Evolutionary conservation across 2,113 vertebrate genomes (phyloP).

Genomic region (Pteropus alecto): DNA sequence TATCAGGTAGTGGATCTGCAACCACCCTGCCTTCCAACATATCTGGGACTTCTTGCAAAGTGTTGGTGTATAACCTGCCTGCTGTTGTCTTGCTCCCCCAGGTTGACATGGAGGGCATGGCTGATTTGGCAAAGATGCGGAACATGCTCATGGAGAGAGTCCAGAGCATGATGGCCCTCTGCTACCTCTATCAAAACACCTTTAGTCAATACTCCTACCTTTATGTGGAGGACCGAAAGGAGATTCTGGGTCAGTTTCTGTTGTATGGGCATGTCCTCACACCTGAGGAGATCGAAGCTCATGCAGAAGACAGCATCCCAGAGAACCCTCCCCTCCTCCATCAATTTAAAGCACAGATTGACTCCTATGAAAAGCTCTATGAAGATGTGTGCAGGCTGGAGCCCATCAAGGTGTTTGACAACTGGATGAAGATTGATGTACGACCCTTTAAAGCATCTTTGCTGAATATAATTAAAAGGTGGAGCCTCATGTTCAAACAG

Average conservation of each 20-base stretch:
- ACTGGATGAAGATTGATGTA: conserved; percentile 91
- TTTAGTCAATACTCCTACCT: conserved; percentile 89
- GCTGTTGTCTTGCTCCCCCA: conserved; percentile 57
- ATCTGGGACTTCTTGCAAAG: fast-evolving
- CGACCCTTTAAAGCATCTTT: conserved; percentile 88
- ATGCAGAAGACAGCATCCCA: conserved; percentile 75
- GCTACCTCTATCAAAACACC: conserved; percentile 80
- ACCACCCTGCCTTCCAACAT: fast-evolving
- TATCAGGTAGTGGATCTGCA: conserved; percentile 88
- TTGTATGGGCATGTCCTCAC: conserved; percentile 83
- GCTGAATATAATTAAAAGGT: conserved; percentile 91
- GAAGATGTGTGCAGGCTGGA: conserved; percentile 87
- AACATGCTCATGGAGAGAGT: conserved; percentile 83
- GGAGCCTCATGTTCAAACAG: conserved; percentile 97
- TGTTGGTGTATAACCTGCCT: not conserved
- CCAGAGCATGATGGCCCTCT: conserved; percentile 63
- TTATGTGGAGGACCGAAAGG: conserved; percentile 88
- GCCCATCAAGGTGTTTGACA: conserved; percentile 83
- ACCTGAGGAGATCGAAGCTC: conserved; percentile 82
- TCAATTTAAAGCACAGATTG: conserved; percentile 88
- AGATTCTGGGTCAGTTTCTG: conserved; percentile 90
- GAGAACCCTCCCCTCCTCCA: conserved; percentile 86
- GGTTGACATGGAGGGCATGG: conserved; percentile 91
- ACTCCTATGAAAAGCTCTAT: conserved; percentile 90
- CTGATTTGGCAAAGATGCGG: conserved; percentile 81